Percentiles rank a stretch among this genome's conserved stretches.
phyloP scores from a whole-genome alignment of 2,888 invertebrate species.

The Hartigia nigra region DNA sequence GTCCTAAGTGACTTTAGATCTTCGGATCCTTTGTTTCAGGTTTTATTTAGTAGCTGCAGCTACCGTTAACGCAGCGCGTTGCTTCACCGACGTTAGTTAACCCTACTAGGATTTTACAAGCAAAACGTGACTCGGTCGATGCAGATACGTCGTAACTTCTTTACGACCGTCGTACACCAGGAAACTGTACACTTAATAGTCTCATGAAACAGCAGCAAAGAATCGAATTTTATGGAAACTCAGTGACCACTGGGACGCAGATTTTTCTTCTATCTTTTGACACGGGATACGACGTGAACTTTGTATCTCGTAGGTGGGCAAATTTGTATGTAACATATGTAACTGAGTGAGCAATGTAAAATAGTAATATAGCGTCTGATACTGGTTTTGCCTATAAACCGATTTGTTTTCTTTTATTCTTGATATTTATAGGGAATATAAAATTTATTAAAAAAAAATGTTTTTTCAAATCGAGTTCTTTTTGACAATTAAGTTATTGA shows the following conservation, averaged over 20 bases:
- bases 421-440: too few relatives aligned
- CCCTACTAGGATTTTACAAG: background rate
- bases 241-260: background rate
- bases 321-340: background rate
- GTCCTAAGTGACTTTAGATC: background rate
- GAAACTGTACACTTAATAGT: background rate
- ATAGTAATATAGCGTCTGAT: background rate
- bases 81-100: background rate
- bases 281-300: background rate
- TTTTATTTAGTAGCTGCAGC: background rate
- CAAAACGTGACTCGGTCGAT: slow-evolving; percentile 3
- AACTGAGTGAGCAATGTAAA: background rate
- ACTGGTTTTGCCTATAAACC: too few relatives aligned
- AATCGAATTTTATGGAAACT: background rate
- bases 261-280: too few relatives aligned
- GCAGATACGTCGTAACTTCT: background rate
- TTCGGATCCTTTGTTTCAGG: background rate
- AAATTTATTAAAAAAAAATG: too few relatives aligned
- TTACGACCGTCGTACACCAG: background rate
- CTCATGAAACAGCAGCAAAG: background rate
- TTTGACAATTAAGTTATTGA: too few relatives aligned
- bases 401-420: too few relatives aligned
- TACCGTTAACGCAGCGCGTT: background rate
- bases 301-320: background rate
- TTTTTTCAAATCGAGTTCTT: too few relatives aligned